phyloP scores from a whole-genome alignment of 2,888 invertebrate species.

The Drosophila yooni region DNA sequence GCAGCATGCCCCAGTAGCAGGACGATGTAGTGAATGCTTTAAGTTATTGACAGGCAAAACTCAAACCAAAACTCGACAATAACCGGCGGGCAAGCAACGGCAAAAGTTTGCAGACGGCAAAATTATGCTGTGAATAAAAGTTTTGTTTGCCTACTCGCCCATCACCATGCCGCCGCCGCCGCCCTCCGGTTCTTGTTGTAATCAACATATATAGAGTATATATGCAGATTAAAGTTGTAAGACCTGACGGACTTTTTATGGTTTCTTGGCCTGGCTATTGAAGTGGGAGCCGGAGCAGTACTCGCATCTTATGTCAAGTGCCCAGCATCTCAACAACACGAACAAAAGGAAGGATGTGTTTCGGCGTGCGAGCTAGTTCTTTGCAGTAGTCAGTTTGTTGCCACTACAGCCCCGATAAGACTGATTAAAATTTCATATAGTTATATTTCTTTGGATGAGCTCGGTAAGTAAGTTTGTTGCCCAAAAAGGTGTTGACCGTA shows the following conservation, averaged over 20 bases:
- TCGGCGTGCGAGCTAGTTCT: slow-evolving; percentile 14
- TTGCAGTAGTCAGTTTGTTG: slow-evolving; percentile 5
- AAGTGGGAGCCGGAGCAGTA: slow-evolving; percentile 12
- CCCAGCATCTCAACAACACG: slow-evolving; percentile 14
- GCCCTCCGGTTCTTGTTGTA: background rate
- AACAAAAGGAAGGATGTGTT: slow-evolving; percentile 9
- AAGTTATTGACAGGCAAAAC: slow-evolving; percentile 73
- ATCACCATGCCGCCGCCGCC: background rate
- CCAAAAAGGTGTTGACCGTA: slow-evolving; percentile 56
- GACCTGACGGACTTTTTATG: slow-evolving; percentile 49
- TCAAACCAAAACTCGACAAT: slow-evolving; percentile 52
- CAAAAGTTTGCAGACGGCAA: slow-evolving; percentile 68
- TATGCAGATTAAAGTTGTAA: slow-evolving; percentile 65
- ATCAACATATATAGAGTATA: slow-evolving; percentile 23
- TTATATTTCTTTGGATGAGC: slow-evolving; percentile 11
- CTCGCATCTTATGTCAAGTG: slow-evolving; percentile 46
- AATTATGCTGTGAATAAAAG: slow-evolving; percentile 65
- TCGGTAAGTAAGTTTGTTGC: slow-evolving; percentile 33
- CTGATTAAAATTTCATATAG: slow-evolving; percentile 57
- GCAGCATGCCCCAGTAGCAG: slow-evolving; percentile 20
- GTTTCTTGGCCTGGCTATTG: slow-evolving; percentile 43
- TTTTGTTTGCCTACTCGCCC: slow-evolving; percentile 39
- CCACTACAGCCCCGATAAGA: slow-evolving; percentile 33
- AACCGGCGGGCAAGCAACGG: slow-evolving; percentile 37
- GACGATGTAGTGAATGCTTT: slow-evolving; percentile 58